phyloP scores from a whole-genome alignment of 2,113 vertebrate genomes.

The Alces alces region DNA sequence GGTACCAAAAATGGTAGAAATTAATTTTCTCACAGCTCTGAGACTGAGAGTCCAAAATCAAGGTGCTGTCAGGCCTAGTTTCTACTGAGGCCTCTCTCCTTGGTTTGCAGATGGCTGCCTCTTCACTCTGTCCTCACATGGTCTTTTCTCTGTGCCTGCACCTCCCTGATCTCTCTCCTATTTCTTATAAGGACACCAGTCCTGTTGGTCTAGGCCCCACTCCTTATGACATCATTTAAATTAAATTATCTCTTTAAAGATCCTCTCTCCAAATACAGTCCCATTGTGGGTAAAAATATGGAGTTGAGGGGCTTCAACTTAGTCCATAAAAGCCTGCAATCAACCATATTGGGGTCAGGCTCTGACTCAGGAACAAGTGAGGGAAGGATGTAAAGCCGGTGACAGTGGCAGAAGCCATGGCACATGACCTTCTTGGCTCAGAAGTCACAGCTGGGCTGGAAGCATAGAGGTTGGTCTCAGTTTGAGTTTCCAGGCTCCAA shows the following conservation, averaged over 20 bases:
- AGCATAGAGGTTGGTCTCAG: not conserved
- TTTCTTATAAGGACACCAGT: not conserved
- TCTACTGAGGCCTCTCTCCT: not conserved
- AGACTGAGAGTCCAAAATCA: not conserved
- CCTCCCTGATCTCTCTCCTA: not conserved
- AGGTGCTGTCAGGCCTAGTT: not conserved
- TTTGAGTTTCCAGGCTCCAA: not conserved
- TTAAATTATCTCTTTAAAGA: not conserved
- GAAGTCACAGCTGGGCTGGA: not conserved
- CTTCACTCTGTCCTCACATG: not conserved
- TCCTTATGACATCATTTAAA: not conserved
- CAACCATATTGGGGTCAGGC: not conserved
- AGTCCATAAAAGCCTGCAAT: not conserved
- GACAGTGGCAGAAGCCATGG: not conserved
- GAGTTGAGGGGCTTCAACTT: not conserved
- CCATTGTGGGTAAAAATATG: not conserved
- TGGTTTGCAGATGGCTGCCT: not conserved
- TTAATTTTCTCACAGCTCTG: not conserved
- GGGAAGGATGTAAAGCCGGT: not conserved
- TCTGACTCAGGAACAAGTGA: not conserved
- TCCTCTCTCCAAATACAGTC: not conserved
- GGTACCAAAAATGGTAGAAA: not conserved
- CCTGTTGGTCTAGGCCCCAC: not conserved
- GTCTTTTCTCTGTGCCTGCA: not conserved
- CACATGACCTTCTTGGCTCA: not conserved